These are phyloP conservation scores for Bruchidius siliquastri DNA, from an alignment of 2,888 invertebrate genomes.

Conservation along the genomic window DNA sequence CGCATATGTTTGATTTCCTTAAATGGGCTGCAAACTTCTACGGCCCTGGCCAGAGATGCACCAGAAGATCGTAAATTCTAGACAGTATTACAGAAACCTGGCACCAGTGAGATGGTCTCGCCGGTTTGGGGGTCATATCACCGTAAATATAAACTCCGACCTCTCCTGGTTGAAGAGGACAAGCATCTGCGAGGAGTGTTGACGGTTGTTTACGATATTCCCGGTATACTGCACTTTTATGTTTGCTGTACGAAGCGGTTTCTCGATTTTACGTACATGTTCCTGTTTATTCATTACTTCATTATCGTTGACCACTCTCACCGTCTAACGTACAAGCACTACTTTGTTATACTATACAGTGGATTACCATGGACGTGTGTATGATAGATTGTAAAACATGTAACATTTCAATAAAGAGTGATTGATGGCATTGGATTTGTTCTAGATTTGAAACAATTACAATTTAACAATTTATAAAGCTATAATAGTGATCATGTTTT, in stretches of 20 bases:
- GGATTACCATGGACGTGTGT: no score
- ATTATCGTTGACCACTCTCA: no score
- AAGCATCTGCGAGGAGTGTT: not conserved
- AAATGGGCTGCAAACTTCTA: no score
- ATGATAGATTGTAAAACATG: no score
- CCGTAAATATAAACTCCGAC: not conserved
- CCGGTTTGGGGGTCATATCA: not conserved
- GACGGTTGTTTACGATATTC: not conserved
- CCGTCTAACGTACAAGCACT: no score
- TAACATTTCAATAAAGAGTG: no score
- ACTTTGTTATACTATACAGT: no score
- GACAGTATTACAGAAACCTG: not conserved
- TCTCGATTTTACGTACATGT: not conserved
- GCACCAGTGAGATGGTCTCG: not conserved
- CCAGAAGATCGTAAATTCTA: not conserved
- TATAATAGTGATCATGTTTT: no score
- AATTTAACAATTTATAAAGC: no score
- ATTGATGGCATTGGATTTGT: no score
- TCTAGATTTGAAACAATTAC: no score
- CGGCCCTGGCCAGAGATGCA: not conserved
- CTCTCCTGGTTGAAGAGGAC: not conserved
- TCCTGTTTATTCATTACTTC: not conserved
- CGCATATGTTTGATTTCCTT: no score
- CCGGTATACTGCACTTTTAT: not conserved
- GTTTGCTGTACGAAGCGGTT: not conserved